A percentile compares a stretch with the other conserved stretches of the same genome.
These are phyloP conservation scores for Callyntrura sp. DNA, from an alignment of 2,888 invertebrate species.

Conservation along the genomic window DNA sequence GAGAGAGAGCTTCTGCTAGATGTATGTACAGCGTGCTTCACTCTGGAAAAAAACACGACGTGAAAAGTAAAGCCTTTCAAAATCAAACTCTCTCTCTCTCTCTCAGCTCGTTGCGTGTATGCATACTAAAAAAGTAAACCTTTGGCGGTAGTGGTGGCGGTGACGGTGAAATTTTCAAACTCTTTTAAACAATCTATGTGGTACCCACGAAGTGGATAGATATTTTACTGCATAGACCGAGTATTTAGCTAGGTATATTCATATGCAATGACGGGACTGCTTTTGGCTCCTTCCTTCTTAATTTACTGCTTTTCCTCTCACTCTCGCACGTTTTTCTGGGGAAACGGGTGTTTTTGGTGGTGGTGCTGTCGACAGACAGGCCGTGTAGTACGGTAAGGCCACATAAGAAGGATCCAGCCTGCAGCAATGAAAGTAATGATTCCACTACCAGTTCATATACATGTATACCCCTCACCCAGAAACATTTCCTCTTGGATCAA, in stretches of 20 bases:
- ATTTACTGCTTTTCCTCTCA: conserved; percentile 69
- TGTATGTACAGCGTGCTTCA: conserved; percentile 3
- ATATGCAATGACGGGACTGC: conserved; percentile 41
- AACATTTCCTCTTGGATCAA: background rate
- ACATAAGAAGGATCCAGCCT: conserved; percentile 14
- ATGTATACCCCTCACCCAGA: background rate
- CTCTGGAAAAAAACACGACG: background rate
- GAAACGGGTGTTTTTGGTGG: background rate
- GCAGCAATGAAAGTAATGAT: conserved; percentile 22
- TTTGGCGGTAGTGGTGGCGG: background rate
- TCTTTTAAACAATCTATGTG: conserved; percentile 8
- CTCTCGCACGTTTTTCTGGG: conserved; percentile 3
- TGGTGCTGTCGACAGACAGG: conserved; percentile 62
- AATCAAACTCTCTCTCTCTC: conserved; percentile 57
- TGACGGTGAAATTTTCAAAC: conserved; percentile 54
- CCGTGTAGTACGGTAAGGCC: background rate
- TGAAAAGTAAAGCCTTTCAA: conserved; percentile 47
- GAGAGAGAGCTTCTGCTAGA: background rate
- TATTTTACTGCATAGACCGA: background rate
- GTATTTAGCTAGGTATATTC: conserved; percentile 42
- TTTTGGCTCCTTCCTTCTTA: conserved; percentile 59
- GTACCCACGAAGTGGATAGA: background rate
- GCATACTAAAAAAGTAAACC: conserved; percentile 60
- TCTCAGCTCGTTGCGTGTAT: conserved; percentile 5
- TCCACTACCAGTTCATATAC: background rate